These are phyloP conservation scores for Apis florea DNA, from an alignment of 1,140 invertebrate species.

Conservation along the genomic window DNA sequence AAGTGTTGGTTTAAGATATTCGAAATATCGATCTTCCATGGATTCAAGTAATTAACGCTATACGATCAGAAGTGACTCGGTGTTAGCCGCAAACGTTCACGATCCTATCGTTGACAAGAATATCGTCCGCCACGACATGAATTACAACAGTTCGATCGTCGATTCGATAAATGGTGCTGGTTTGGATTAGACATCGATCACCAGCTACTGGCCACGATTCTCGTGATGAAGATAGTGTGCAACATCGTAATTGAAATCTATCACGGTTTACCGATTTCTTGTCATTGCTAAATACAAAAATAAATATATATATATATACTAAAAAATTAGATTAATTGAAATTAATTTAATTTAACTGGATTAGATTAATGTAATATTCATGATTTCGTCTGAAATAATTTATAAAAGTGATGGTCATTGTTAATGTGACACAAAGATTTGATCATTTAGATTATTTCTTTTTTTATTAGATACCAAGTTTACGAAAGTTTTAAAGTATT, in stretches of 20 bases:
- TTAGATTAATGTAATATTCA: too few species aligned
- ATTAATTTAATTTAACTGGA: too few species aligned
- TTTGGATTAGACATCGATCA: slow-evolving; percentile 42
- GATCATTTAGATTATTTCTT: too few species aligned
- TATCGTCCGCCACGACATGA: slow-evolving; percentile 23
- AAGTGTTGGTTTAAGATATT: neutral
- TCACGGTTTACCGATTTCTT: too few species aligned
- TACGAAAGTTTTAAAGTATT: too few species aligned
- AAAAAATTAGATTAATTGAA: too few species aligned
- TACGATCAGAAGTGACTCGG: slow-evolving; percentile 23
- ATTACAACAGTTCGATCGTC: slow-evolving; percentile 40
- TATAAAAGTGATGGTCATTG: too few species aligned
- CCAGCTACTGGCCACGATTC: slow-evolving; percentile 1
- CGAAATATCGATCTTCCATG: neutral
- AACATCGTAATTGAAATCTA: slow-evolving; percentile 46
- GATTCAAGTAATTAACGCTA: slow-evolving; percentile 33
- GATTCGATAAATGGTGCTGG: slow-evolving; percentile 42
- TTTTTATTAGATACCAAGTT: too few species aligned
- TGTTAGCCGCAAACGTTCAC: slow-evolving; percentile 41
- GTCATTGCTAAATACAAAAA: too few species aligned
- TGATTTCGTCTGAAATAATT: too few species aligned
- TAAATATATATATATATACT: too few species aligned
- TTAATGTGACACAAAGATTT: too few species aligned
- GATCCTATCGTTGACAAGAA: slow-evolving; percentile 35
- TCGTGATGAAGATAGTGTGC: slow-evolving; percentile 35